Conservation (phyloP, 2,113 vertebrate genomes). For the Hemicordylus capensis region DNA sequence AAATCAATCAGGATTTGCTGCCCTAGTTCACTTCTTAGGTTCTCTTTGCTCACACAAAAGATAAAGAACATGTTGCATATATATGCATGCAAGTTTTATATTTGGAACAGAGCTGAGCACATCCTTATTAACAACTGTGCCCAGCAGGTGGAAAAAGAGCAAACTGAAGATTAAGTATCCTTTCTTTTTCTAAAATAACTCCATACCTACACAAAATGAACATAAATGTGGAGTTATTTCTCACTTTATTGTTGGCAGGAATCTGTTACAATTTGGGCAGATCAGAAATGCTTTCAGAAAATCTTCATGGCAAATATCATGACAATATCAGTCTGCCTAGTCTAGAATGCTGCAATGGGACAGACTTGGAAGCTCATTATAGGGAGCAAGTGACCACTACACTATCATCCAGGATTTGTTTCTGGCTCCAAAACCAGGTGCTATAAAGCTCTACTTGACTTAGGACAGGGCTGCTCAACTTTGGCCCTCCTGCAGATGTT, state of each 20-base stretch:
- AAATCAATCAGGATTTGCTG: conserved; percentile 37
- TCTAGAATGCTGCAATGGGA: too few relatives aligned
- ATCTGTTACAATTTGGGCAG: conserved; percentile 31
- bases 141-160: background rate
- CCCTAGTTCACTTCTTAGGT: background rate
- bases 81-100: conserved; percentile 43
- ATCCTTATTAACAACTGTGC: conserved; percentile 16
- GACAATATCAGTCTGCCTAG: too few relatives aligned
- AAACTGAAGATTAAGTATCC: conserved; percentile 33
- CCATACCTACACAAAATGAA: conserved; percentile 2
- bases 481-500: too few relatives aligned
- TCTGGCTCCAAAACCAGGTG: too few relatives aligned
- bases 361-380: too few relatives aligned
- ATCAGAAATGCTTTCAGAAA: conserved; percentile 5
- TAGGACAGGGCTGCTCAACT: too few relatives aligned
- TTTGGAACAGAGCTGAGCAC: conserved; percentile 22
- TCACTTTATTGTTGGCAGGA: conserved; percentile 41
- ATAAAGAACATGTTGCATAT: background rate
- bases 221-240: conserved; percentile 33
- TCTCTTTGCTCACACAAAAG: background rate
- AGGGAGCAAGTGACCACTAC: too few relatives aligned
- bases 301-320: conserved; percentile 45
- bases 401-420: too few relatives aligned
- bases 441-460: too few relatives aligned
- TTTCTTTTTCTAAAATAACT: conserved; percentile 39